These are phyloP conservation scores for Pipistrellus pygmaeus DNA, from an alignment of 2,797 vertebrate genomes.

Conservation along the genomic window DNA sequence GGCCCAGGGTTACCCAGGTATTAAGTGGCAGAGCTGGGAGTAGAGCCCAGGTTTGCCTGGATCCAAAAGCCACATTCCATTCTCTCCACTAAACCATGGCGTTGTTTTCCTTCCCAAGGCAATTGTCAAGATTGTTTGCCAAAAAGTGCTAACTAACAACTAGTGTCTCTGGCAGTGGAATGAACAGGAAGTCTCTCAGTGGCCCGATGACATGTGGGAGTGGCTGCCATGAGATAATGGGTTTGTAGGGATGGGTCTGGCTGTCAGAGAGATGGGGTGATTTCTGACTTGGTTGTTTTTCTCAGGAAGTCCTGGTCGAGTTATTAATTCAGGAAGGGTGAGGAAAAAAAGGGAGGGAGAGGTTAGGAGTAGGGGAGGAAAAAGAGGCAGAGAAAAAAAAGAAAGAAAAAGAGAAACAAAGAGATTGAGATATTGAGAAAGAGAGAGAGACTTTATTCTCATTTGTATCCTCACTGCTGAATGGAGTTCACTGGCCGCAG, in stretches of 20 bases:
- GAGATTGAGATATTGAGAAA: not conserved
- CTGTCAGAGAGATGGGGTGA: constrained; percentile 7
- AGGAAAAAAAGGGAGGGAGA: not conserved
- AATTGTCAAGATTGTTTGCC: constrained; percentile 60
- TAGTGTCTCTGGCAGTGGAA: constrained; percentile 26
- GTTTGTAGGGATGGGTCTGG: not conserved
- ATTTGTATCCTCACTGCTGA: not conserved
- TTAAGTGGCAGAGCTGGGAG: constrained; percentile 40
- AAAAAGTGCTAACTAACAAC: constrained; percentile 62
- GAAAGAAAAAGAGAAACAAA: too few relatives aligned
- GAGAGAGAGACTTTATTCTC: not conserved
- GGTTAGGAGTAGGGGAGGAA: rapidly evolving
- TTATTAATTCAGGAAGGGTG: constrained; percentile 38
- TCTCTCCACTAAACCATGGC: constrained; percentile 45
- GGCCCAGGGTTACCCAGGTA: constrained; percentile 39
- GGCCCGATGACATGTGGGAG: constrained; percentile 54
- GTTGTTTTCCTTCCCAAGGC: constrained; percentile 58
- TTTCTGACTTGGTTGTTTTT: constrained; percentile 68
- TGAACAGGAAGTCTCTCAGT: constrained; percentile 60
- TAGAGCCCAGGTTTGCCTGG: not conserved
- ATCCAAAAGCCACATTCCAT: constrained; percentile 61
- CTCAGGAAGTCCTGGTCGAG: constrained; percentile 66
- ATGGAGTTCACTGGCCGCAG: not conserved
- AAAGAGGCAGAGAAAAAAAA: too few relatives aligned
- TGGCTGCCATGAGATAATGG: constrained; percentile 46